Base-by-base conservation (phyloP, 2,797 vertebrate species). In the Chelon auratus region DNA sequence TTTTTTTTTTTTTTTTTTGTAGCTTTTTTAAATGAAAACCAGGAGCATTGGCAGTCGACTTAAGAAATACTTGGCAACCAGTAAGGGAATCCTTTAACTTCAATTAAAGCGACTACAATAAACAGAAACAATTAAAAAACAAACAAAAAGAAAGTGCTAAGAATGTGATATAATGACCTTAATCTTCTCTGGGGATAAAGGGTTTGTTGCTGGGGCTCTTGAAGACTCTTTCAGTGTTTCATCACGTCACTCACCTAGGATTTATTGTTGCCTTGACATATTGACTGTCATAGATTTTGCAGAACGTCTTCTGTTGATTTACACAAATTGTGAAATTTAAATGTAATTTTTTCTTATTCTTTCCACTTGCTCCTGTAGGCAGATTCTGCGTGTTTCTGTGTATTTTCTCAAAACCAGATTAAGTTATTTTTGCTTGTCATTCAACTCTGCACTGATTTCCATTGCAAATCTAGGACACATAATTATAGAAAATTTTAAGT, bases 181-280 rank as follows among this genome's bases (percentile, higher is more conserved):
- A 81, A 82, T 82, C 15, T 37, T 71, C 72, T 75, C 59, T 48
- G 4, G 14, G 72, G 62, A 68, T 64, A 58, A 22, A 55, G 40
- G 18, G n/a, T n/a, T 65, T 77, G 58, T 85, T 91, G 75, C 75
- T 78, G 75, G 71, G 82, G 82, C 68, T 76, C 62, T 65, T 51
- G 26, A 42, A 60, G 24, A 60, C 42, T 3, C 37, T 47, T 33
- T 6, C 30, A 1, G 30, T 33, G 5, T 33, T 33, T 33, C 30
- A 8, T 7, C 30, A 33, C 30, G 2, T 33, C 30, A 33, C 30
- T 33, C 7, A 30, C 2, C 33, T 33, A 54, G 59, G 68, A 70
- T 68, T 74, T 48, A 57, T 52, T 9, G 26, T 54, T 52, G 9
- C 15, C 53, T 22, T 22, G 22, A 22, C 22, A 22, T 61, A n/a